phyloP scores from a whole-genome alignment of 2,888 invertebrate species.

The Pachydiplax longipennis region DNA sequence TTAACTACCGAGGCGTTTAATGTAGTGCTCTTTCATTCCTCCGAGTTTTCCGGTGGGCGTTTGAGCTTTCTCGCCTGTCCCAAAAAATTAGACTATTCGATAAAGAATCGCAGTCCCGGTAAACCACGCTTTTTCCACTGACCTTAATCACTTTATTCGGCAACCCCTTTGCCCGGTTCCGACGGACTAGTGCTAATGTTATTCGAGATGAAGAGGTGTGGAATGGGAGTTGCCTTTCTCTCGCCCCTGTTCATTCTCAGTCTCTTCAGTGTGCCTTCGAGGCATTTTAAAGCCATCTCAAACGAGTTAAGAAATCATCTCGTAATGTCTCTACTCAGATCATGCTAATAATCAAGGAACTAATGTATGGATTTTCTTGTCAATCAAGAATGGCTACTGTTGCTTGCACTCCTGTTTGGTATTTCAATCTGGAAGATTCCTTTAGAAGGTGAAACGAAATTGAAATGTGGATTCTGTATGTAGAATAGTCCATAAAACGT shows the following conservation, averaged over 20 bases:
- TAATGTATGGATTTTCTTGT: too few species aligned
- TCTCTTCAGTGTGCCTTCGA: too few species aligned
- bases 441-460: too few species aligned
- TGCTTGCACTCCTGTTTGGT: too few species aligned
- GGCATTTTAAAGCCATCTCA: too few species aligned
- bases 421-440: too few species aligned
- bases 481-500: too few species aligned
- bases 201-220: neutral
- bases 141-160: slow-evolving; percentile 17
- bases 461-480: too few species aligned
- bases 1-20: neutral
- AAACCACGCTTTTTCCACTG: neutral
- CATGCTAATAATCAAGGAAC: too few species aligned
- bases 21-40: neutral
- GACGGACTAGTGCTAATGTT: neutral
- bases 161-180: neutral
- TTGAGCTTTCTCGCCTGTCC: neutral
- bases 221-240: neutral
- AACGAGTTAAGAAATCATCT: too few species aligned
- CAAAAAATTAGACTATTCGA: neutral
- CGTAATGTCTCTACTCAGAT: too few species aligned
- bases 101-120: neutral
- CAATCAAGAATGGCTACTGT: too few species aligned
- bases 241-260: neutral
- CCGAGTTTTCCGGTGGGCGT: slow-evolving; percentile 22